Conservation (phyloP, 2,113 vertebrate species). For the Stomatorhinus ivindoensis region DNA sequence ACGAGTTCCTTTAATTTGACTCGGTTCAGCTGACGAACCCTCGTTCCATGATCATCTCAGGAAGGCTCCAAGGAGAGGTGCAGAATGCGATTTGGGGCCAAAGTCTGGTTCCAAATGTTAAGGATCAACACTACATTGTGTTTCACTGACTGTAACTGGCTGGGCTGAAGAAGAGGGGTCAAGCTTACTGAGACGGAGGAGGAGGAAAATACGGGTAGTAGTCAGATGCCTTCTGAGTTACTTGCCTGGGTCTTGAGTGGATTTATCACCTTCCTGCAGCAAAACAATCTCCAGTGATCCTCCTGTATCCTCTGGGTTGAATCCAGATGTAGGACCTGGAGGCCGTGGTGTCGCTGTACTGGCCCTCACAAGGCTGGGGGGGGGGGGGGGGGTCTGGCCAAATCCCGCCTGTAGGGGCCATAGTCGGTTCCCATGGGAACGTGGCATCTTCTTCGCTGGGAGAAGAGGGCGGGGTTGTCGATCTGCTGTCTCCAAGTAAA, state of each 20-base stretch:
- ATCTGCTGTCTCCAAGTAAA: not conserved
- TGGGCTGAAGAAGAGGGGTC: not conserved
- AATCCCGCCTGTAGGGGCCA: not conserved
- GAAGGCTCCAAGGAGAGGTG: not conserved
- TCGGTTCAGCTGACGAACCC: not conserved
- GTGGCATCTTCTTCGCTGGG: not conserved
- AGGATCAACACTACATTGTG: not conserved
- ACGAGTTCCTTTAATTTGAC: not conserved
- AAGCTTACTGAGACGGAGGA: not conserved
- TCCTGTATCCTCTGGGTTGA: constrained; percentile 33
- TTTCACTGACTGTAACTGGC: not conserved
- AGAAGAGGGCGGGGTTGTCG: not conserved
- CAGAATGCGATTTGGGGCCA: not conserved
- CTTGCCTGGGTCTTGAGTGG: constrained; percentile 40
- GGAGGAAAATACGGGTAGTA: constrained; percentile 48
- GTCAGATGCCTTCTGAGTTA: constrained; percentile 43
- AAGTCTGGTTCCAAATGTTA: not conserved
- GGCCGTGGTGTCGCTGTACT: not conserved
- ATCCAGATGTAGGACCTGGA: constrained; percentile 48
- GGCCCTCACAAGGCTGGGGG: not conserved
- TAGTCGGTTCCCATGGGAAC: constrained; percentile 34
- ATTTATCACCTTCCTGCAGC: constrained; percentile 28
- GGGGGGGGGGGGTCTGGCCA: not conserved
- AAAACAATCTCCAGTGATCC: constrained; percentile 21
- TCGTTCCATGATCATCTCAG: not conserved